These are phyloP conservation scores for Rhingia rostrata DNA, from an alignment of 2,888 invertebrate species.

Conservation along the genomic window DNA sequence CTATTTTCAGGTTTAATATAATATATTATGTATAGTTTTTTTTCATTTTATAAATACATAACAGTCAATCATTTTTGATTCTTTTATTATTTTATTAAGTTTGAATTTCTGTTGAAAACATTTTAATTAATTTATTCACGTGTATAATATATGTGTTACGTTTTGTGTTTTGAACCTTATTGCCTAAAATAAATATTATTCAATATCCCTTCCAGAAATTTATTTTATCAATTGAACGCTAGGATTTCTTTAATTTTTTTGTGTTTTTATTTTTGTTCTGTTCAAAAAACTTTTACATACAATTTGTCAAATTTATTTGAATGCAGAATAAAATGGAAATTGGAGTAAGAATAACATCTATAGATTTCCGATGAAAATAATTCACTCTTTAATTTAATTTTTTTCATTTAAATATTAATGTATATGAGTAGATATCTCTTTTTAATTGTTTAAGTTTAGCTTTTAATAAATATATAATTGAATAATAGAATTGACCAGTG, in stretches of 20 bases:
- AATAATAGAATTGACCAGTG: constrained; percentile 67
- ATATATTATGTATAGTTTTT: constrained; percentile 52
- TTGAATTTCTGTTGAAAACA: constrained; percentile 50
- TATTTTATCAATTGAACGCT: constrained; percentile 66
- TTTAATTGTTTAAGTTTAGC: constrained; percentile 35
- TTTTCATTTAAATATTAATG: constrained; percentile 26
- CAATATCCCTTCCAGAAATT: constrained; percentile 49
- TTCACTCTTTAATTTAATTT: constrained; percentile 5
- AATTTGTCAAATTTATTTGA: constrained; percentile 24
- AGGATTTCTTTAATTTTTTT: constrained; percentile 59
- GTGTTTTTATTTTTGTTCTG: constrained; percentile 51
- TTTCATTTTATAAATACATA: constrained; percentile 65
- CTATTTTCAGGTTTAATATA: constrained; percentile 57
- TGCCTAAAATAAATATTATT: constrained; percentile 58
- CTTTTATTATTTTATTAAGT: too few relatives aligned
- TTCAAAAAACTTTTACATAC: constrained; percentile 34
- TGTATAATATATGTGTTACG: constrained; percentile 48
- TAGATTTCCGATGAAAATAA: constrained; percentile 44
- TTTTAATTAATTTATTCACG: constrained; percentile 41
- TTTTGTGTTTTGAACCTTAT: constrained; percentile 72
- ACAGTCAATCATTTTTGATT: constrained; percentile 61
- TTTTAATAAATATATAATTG: constrained; percentile 63
- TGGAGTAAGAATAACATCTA: constrained; percentile 38
- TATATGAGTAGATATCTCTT: constrained; percentile 37
- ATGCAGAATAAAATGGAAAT: constrained; percentile 44